Percentiles rank a stretch among this genome's conserved stretches.
phyloP scores from a whole-genome alignment of 2,797 vertebrate genomes.

The Triplophysa bombifrons region DNA sequence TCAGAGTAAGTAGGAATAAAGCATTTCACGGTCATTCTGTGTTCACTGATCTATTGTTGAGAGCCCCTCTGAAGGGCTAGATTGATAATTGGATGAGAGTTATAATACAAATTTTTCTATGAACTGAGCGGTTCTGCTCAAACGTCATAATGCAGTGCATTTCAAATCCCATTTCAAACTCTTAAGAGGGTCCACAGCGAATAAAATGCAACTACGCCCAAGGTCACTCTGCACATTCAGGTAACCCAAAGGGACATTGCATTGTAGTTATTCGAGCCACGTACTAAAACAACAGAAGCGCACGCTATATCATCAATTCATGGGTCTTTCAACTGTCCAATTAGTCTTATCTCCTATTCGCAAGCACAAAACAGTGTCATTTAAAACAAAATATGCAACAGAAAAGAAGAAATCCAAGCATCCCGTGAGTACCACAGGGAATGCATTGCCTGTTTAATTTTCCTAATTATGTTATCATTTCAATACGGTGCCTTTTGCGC shows the following conservation, averaged over 20 bases:
- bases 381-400: slow-evolving; percentile 68
- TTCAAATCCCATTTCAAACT: slow-evolving; percentile 44
- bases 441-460: slow-evolving; percentile 71
- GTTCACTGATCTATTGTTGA: slow-evolving; percentile 39
- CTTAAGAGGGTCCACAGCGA: slow-evolving; percentile 46
- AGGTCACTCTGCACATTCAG: slow-evolving; percentile 66
- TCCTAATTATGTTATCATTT: slow-evolving; percentile 73
- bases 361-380: slow-evolving; percentile 74
- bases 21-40: not conserved
- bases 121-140: slow-evolving; percentile 33
- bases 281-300: slow-evolving; percentile 69
- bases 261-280: slow-evolving; percentile 68
- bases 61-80: slow-evolving; percentile 18
- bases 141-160: slow-evolving; percentile 31
- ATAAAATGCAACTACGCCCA: slow-evolving; percentile 57
- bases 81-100: slow-evolving; percentile 45
- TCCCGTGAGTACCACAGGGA: slow-evolving; percentile 60
- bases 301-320: slow-evolving; percentile 71
- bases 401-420: slow-evolving; percentile 63
- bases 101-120: slow-evolving; percentile 39
- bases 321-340: slow-evolving; percentile 69
- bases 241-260: slow-evolving; percentile 59
- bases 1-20: slow-evolving; percentile 25
- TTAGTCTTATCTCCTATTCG: slow-evolving; percentile 76
- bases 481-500: slow-evolving; percentile 63